Conservation (phyloP, 1,140 invertebrate genomes). For the Habropoda laboriosa region DNA sequence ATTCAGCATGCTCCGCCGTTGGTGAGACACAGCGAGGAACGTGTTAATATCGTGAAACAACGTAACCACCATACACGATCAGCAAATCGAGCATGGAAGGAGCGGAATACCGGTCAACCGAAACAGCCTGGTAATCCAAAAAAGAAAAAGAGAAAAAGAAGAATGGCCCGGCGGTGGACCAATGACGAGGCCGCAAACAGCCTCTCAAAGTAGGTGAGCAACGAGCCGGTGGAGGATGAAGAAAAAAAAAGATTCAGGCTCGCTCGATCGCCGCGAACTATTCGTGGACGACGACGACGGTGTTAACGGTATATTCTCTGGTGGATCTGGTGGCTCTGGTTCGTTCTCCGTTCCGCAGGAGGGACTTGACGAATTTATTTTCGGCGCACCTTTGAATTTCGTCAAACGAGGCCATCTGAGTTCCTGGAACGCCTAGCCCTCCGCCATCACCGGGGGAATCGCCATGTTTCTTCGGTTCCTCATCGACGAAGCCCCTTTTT, state of each 20-base stretch:
- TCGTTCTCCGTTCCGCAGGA: not conserved
- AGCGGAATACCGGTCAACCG: not conserved
- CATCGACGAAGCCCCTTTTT: constrained; percentile 43
- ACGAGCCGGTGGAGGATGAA: constrained; percentile 4
- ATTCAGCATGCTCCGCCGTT: no score
- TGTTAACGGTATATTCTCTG: constrained; percentile 56
- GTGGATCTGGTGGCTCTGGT: constrained; percentile 22
- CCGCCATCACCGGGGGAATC: not conserved
- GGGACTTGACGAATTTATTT: constrained; percentile 44
- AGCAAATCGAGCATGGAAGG: no score
- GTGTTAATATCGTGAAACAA: no score
- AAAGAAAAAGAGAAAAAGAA: no score
- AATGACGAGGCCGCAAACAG: constrained; percentile 33
- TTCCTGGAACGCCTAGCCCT: not conserved
- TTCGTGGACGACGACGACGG: constrained; percentile 61
- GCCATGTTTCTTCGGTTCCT: constrained; percentile 8
- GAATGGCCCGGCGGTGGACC: constrained; percentile 28
- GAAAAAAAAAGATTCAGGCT: constrained; percentile 52
- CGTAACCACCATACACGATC: no score
- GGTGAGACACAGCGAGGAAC: no score
- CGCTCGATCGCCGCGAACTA: constrained; percentile 61
- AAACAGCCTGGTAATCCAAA: constrained; percentile 2
- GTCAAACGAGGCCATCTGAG: not conserved
- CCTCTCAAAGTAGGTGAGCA: constrained; percentile 53
- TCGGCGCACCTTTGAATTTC: constrained; percentile 21